Evolutionary conservation across 2,797 vertebrate species (phyloP).

Genomic region (Vespertilio murinus): DNA sequence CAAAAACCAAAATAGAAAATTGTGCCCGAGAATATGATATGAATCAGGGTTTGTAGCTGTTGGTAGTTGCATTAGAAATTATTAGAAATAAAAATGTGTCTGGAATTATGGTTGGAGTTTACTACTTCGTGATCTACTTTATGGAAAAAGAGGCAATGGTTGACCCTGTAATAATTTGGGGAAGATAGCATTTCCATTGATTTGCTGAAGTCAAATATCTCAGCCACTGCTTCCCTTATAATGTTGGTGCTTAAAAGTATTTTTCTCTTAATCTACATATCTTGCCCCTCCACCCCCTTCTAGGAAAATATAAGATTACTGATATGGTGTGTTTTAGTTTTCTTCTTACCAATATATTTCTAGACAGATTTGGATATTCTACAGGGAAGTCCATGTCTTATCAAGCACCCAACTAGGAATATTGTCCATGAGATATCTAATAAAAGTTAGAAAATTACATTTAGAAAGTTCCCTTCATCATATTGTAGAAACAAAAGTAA

Average conservation of each 20-base stretch:
- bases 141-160: background rate
- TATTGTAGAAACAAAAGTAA: background rate
- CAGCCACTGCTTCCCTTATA: background rate
- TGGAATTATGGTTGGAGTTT: background rate
- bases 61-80: background rate
- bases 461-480: background rate
- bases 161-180: background rate
- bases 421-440: background rate
- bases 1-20: slow-evolving; percentile 22
- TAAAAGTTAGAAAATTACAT: background rate
- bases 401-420: background rate
- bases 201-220: background rate
- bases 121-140: background rate
- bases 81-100: background rate
- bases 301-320: background rate
- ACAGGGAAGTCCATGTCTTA: background rate
- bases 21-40: background rate
- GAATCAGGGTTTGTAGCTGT: background rate
- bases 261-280: background rate
- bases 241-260: background rate
- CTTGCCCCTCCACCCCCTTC: background rate
- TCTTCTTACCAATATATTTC: background rate
- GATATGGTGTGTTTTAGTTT: too few species aligned
- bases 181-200: background rate
- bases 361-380: background rate